Percentiles rank a stretch among this genome's conserved stretches.
Evolutionary conservation across 1,140 invertebrate genomes (phyloP).

Genomic region (Chelonus insularis): DNA sequence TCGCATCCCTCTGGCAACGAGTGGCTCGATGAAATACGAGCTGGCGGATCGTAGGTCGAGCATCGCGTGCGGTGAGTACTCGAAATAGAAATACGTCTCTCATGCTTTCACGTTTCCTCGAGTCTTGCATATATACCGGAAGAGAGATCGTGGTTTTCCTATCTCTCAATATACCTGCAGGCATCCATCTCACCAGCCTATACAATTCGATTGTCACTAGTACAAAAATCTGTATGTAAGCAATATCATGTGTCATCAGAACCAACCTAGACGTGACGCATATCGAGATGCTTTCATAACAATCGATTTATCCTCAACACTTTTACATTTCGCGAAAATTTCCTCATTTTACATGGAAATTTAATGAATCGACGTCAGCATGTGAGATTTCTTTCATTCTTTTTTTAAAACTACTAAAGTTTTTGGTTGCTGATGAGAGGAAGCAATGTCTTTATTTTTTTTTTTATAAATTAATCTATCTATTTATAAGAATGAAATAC

Average conservation of each 20-base stretch:
- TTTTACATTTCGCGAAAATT: too few species aligned
- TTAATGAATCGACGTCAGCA: too few species aligned
- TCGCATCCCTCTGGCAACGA: background rate
- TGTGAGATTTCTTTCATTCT: too few species aligned
- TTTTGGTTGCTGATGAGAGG: too few species aligned
- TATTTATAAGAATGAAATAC: too few species aligned
- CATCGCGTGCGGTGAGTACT: constrained; percentile 1
- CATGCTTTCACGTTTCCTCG: constrained; percentile 5
- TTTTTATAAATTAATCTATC: too few species aligned
- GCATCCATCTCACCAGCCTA: background rate
- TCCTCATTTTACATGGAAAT: too few species aligned
- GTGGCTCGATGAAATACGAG: constrained; percentile 14
- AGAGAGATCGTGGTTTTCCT: too few species aligned
- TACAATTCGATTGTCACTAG: background rate
- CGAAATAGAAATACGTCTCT: constrained; percentile 13
- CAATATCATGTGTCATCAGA: too few species aligned
- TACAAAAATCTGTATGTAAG: background rate
- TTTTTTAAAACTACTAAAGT: too few species aligned
- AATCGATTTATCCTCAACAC: background rate
- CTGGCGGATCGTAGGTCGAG: constrained; percentile 5
- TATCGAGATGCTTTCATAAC: background rate
- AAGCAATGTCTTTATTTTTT: too few species aligned
- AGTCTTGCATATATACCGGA: background rate
- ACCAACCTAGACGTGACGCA: background rate
- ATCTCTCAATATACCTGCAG: background rate